phyloP scores from a whole-genome alignment of 1,140 invertebrate genomes.

The Amphibalanus amphitrite region DNA sequence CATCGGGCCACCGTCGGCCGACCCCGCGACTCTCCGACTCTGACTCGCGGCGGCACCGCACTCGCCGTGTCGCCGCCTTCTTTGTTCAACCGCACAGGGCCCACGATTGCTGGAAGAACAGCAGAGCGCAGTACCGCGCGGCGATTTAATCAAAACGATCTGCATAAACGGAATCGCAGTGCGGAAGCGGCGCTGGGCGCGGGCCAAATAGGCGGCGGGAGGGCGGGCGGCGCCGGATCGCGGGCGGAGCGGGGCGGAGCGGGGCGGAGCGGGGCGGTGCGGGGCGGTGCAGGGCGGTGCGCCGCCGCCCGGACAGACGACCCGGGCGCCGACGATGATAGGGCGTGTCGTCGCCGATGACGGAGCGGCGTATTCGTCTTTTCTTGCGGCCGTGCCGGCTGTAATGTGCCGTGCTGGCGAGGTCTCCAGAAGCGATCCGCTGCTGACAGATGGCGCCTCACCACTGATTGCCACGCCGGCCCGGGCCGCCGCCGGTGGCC shows the following conservation, averaged over 20 bases:
- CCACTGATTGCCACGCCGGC: not conserved
- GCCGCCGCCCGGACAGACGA: no score
- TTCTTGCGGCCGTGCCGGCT: not conserved
- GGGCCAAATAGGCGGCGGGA: not conserved
- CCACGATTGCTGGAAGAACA: not conserved
- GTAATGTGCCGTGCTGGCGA: not conserved
- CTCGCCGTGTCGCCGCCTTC: not conserved
- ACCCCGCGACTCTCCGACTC: no score
- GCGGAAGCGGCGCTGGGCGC: not conserved
- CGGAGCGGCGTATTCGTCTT: not conserved
- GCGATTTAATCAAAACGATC: not conserved
- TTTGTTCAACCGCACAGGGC: not conserved
- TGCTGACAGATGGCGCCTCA: not conserved
- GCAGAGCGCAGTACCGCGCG: not conserved
- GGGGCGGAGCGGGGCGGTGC: no score
- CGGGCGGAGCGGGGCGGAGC: no score
- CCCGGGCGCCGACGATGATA: not conserved
- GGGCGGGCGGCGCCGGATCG: no score
- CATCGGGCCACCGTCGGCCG: no score
- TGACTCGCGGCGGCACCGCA: not conserved
- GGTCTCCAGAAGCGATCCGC: not conserved
- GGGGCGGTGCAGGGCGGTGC: no score
- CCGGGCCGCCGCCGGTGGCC: no score
- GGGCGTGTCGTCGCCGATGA: not conserved
- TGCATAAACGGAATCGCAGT: not conserved